A percentile compares a stretch with the other conserved stretches of the same genome.
phyloP scores from a whole-genome alignment of 1,140 invertebrate genomes.

The Heliconius congener region DNA sequence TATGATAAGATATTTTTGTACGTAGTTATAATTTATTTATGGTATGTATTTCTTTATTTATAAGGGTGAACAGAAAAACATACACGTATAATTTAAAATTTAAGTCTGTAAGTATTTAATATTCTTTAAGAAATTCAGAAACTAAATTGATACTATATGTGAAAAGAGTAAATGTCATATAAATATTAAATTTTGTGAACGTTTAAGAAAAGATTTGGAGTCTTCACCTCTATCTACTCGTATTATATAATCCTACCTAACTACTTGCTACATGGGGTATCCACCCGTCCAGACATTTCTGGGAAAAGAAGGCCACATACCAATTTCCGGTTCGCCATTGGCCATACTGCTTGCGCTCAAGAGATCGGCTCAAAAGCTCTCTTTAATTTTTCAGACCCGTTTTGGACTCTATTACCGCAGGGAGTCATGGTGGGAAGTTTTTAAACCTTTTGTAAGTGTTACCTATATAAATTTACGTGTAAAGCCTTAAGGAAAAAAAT shows the following conservation, averaged over 20 bases:
- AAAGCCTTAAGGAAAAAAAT: not conserved
- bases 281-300: constrained; percentile 58
- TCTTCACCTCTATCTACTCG: not conserved
- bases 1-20: too few species aligned
- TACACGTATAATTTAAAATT: too few species aligned
- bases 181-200: not conserved
- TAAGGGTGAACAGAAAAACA: too few species aligned
- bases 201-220: not conserved
- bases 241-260: constrained; percentile 5
- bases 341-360: constrained; percentile 38
- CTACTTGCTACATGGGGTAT: not conserved
- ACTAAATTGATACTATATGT: not conserved
- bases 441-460: not conserved
- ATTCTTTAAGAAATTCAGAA: not conserved
- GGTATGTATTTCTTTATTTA: too few species aligned
- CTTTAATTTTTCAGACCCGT: constrained; percentile 44
- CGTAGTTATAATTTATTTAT: too few species aligned
- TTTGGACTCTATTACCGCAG: constrained; percentile 25
- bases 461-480: not conserved
- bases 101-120: not conserved
- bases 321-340: constrained; percentile 58
- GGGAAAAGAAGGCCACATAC: constrained; percentile 78
- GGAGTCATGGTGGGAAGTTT: not conserved
- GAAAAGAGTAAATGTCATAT: not conserved
- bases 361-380: constrained; percentile 46